A percentile compares a stretch with the other conserved stretches of the same genome.
Conservation (phyloP, 2,797 vertebrate species). For the Bovichtus diacanthus region DNA sequence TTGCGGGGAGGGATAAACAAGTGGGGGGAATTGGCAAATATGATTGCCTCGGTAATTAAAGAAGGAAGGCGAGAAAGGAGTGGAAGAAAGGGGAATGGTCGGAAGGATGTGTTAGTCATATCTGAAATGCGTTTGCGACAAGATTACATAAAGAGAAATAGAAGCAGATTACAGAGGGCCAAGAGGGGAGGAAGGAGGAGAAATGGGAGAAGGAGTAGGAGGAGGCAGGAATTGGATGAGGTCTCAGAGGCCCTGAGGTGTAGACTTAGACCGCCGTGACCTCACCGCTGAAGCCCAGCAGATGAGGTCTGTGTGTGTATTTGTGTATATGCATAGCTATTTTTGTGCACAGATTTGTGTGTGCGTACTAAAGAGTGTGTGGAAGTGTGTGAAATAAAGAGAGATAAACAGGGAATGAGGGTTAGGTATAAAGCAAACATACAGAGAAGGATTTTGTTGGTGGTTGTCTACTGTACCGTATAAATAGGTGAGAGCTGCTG, state of each 20-base stretch:
- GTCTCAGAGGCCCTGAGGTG: conserved; percentile 69
- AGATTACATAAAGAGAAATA: conserved; percentile 79
- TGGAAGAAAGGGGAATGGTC: conserved; percentile 64
- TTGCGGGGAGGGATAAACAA: conserved; percentile 78
- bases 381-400: conserved; percentile 25
- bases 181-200: conserved; percentile 53
- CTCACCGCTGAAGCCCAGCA: conserved; percentile 55
- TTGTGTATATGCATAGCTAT: conserved; percentile 10
- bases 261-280: conserved; percentile 67
- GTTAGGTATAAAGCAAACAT: conserved; percentile 39
- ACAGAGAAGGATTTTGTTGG: conserved; percentile 20
- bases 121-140: conserved; percentile 72
- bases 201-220: conserved; percentile 44
- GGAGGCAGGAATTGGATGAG: conserved; percentile 69
- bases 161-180: conserved; percentile 69
- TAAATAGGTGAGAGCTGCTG: conserved; percentile 12
- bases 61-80: conserved; percentile 60
- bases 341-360: conserved; percentile 39
- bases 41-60: conserved; percentile 84
- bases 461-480: conserved; percentile 13
- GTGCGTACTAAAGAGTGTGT: conserved; percentile 18
- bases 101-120: conserved; percentile 78
- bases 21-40: conserved; percentile 72
- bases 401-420: conserved; percentile 35
- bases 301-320: conserved; percentile 21